Conservation (phyloP, 2,888 invertebrate species). For the Heliconius aoede region DNA sequence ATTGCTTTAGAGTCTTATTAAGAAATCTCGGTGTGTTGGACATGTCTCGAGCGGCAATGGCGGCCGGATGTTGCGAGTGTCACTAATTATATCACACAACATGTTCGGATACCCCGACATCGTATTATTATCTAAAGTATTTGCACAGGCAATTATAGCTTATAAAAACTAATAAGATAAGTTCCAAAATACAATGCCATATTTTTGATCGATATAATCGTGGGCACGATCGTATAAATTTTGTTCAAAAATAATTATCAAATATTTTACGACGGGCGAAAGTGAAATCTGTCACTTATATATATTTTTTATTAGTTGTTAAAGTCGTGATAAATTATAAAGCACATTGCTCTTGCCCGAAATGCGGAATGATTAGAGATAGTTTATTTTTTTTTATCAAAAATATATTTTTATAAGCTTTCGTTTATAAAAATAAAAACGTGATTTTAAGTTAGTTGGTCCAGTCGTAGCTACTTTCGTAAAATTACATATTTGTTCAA, state of each 20-base stretch:
- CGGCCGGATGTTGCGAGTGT: conserved; percentile 61
- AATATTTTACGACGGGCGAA: conserved; percentile 64
- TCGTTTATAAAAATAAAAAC: conserved; percentile 13
- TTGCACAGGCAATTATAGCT: conserved; percentile 18
- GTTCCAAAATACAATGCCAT: conserved; percentile 10
- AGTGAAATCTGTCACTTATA: conserved; percentile 55
- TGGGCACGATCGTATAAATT: conserved; percentile 11
- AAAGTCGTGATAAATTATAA: conserved; percentile 27
- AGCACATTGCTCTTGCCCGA: conserved; percentile 7
- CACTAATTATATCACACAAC: conserved; percentile 53
- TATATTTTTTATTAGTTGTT: conserved; percentile 20
- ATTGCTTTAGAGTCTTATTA: conserved; percentile 26
- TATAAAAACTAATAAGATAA: not conserved
- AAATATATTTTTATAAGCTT: conserved; percentile 3
- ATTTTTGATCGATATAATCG: conserved; percentile 5
- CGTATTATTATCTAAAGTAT: conserved; percentile 9
- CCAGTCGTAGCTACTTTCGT: not conserved
- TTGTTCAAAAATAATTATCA: conserved; percentile 34
- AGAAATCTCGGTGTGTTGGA: conserved; percentile 31
- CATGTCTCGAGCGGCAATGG: conserved; percentile 40
- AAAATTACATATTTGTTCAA: not conserved
- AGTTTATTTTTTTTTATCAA: conserved; percentile 11
- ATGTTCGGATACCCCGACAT: conserved; percentile 12
- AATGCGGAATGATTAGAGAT: conserved; percentile 11
- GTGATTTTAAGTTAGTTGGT: not conserved